A percentile compares a stretch with the other conserved stretches of the same genome.
phyloP scores from a whole-genome alignment of 2,113 vertebrate genomes.

The Megaptera novaeangliae region DNA sequence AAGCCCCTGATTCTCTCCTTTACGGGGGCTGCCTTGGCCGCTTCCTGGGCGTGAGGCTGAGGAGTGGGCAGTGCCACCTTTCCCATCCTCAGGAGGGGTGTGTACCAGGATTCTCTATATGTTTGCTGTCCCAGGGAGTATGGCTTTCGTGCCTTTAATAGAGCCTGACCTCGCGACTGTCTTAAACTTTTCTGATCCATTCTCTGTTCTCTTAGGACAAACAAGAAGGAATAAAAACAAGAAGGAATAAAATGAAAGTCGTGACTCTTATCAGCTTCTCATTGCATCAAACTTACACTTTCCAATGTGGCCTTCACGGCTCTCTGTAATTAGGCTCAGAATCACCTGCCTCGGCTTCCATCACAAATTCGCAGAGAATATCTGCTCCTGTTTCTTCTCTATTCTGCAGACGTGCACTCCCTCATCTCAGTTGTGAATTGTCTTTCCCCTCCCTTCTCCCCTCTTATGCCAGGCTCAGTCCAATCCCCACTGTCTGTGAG shows the following conservation, averaged over 20 bases:
- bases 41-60: neutral
- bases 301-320: neutral
- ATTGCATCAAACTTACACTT: neutral
- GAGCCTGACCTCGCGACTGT: neutral
- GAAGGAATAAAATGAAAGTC: neutral
- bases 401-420: neutral
- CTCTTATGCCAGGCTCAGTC: neutral
- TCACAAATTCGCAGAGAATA: neutral
- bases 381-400: neutral
- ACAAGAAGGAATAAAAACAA: neutral
- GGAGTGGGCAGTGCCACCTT: accelerated
- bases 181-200: neutral
- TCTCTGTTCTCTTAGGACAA: neutral
- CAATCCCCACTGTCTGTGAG: neutral
- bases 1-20: neutral
- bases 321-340: neutral
- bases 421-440: neutral
- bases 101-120: no score
- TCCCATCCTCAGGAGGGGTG: neutral
- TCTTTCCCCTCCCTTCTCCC: neutral
- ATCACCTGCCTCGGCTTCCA: neutral
- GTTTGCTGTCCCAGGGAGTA: neutral
- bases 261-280: neutral
- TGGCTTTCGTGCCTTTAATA: neutral
- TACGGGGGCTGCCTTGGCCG: no score